phyloP scores from a whole-genome alignment of 2,113 vertebrate species.

The Zapornia atra region DNA sequence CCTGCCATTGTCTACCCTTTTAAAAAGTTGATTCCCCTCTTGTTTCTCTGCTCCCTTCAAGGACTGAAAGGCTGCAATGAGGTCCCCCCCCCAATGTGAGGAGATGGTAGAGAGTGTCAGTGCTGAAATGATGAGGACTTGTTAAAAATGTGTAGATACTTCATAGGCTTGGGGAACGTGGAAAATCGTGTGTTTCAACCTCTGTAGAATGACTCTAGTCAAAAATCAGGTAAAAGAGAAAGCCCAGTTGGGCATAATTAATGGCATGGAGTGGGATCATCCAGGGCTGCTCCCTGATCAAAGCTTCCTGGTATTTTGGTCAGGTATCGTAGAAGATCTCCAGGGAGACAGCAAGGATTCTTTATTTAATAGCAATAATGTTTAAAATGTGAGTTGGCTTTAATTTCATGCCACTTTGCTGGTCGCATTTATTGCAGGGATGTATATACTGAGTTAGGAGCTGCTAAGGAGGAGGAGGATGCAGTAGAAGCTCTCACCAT shows the following conservation, averaged over 20 bases:
- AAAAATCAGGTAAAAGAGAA: not conserved
- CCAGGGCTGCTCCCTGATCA: not conserved
- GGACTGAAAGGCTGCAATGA: too few species aligned
- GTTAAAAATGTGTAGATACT: not conserved
- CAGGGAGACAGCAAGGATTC: not conserved
- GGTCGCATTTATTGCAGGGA: not conserved
- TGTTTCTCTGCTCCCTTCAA: too few species aligned
- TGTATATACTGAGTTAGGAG: not conserved
- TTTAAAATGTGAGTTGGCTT: not conserved
- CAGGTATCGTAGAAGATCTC: not conserved
- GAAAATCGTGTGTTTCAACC: not conserved
- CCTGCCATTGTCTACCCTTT: too few species aligned
- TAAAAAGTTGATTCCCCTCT: too few species aligned
- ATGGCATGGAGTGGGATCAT: not conserved
- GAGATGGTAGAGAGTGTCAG: not conserved
- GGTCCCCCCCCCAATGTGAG: not conserved
- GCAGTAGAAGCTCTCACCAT: not conserved
- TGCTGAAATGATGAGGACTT: not conserved
- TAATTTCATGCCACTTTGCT: not conserved
- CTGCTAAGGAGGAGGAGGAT: not conserved
- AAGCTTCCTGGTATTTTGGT: not conserved
- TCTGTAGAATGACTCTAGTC: not conserved
- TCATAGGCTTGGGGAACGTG: not conserved
- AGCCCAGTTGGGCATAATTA: fast-evolving
- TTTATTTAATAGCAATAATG: not conserved